Evolutionary conservation across 2,113 vertebrate species (phyloP).

Genomic region (Caranx ignobilis): DNA sequence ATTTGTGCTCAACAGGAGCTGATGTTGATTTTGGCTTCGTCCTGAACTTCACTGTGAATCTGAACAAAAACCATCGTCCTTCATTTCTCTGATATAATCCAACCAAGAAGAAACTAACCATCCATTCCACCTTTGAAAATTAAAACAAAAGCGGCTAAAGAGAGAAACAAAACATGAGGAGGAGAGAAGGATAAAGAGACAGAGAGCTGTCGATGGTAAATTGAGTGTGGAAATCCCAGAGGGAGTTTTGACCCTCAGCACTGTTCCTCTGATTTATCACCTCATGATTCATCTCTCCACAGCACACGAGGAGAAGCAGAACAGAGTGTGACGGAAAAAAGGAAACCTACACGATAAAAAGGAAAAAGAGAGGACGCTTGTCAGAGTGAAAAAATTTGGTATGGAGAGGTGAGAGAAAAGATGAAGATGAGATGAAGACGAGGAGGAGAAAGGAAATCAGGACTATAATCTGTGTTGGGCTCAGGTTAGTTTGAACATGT

Average conservation of each 20-base stretch:
- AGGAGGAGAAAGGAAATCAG: background rate
- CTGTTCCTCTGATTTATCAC: conserved; percentile 73
- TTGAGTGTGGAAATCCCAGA: conserved; percentile 47
- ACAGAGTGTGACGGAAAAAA: background rate
- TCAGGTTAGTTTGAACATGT: too few species aligned
- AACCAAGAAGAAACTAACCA: background rate
- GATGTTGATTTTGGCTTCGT: conserved; percentile 9
- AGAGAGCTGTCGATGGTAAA: background rate
- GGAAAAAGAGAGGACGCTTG: background rate
- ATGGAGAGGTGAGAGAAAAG: background rate
- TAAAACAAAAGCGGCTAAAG: background rate
- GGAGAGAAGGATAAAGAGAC: conserved; percentile 7
- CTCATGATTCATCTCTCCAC: conserved; percentile 60
- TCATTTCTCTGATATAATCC: conserved; percentile 23
- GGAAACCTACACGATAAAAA: conserved; percentile 1
- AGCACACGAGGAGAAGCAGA: conserved; percentile 22
- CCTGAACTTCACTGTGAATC: background rate
- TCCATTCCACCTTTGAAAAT: background rate
- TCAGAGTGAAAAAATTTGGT: background rate
- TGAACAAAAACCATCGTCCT: conserved; percentile 23
- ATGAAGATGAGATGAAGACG: background rate
- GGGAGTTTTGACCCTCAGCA: conserved; percentile 59
- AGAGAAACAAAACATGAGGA: background rate
- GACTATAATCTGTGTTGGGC: background rate
- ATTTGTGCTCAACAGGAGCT: background rate